Evolutionary conservation across 2,797 vertebrate species (phyloP).

Genomic region (Etheostoma nigrum): DNA sequence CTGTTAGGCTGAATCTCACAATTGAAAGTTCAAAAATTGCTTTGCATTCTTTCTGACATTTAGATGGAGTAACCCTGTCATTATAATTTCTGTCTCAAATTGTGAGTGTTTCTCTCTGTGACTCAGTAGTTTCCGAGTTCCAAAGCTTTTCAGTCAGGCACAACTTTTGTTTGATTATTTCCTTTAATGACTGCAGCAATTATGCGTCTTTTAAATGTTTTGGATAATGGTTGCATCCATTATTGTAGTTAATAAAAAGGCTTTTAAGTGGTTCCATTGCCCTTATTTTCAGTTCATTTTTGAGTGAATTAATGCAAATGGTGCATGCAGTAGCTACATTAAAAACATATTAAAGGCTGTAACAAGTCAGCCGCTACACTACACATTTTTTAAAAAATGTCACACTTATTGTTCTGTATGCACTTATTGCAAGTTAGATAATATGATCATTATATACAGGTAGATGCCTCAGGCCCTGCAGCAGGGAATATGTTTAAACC

Average conservation of each 20-base stretch:
- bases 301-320: conserved; percentile 11
- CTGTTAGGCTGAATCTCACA: neutral
- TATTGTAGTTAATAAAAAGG: conserved; percentile 34
- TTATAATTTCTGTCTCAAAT: neutral
- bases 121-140: neutral
- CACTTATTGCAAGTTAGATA: neutral
- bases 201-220: conserved; percentile 23
- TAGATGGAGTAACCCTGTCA: neutral
- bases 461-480: neutral
- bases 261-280: conserved; percentile 18
- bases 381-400: neutral
- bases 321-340: neutral
- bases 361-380: neutral
- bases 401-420: neutral
- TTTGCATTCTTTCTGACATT: conserved; percentile 1
- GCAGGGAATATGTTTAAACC: neutral
- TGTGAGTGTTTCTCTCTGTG: neutral
- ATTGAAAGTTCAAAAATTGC: conserved; percentile 1
- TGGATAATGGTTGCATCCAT: conserved; percentile 33
- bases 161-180: conserved; percentile 31
- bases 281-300: neutral
- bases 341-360: neutral
- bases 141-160: conserved; percentile 17
- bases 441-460: neutral
- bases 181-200: conserved; percentile 23